Conservation (phyloP, 2,113 vertebrate species). For the Cinclus cinclus region DNA sequence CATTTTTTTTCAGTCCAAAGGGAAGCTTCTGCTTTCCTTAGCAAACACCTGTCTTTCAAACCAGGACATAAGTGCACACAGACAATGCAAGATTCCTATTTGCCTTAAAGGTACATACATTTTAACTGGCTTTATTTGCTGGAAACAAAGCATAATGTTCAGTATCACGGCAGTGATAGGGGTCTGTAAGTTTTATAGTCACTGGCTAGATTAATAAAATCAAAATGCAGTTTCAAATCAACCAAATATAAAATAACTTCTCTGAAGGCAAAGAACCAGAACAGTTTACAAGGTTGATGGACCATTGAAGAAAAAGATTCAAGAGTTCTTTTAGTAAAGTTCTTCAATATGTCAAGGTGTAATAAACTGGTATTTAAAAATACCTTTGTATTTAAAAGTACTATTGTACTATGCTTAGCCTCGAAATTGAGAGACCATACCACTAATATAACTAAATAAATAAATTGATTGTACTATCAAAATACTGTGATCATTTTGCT, state of each 20-base stretch:
- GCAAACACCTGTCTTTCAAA: no score
- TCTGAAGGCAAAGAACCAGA: conserved; percentile 55
- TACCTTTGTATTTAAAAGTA: no score
- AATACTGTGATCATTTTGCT: background rate
- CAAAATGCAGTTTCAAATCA: conserved; percentile 22
- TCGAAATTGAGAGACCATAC: background rate
- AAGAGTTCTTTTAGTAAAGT: background rate
- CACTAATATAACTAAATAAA: background rate
- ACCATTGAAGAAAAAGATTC: conserved; percentile 18
- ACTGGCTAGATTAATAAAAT: conserved; percentile 41
- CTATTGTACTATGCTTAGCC: background rate
- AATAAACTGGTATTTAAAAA: conserved; percentile 23
- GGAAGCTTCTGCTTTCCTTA: no score
- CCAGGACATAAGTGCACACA: background rate
- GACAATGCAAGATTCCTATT: conserved; percentile 36
- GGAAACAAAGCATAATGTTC: background rate
- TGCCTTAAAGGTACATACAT: conserved; percentile 38
- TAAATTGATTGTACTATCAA: background rate
- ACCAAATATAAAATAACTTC: conserved; percentile 58
- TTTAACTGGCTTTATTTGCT: conserved; percentile 61
- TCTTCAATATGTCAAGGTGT: background rate
- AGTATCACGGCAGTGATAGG: conserved; percentile 13
- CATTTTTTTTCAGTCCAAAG: no score
- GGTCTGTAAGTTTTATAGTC: background rate
- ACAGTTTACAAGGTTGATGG: background rate